Base-by-base conservation (phyloP, 2,113 vertebrate genomes). In the Ceyx melanurus region DNA sequence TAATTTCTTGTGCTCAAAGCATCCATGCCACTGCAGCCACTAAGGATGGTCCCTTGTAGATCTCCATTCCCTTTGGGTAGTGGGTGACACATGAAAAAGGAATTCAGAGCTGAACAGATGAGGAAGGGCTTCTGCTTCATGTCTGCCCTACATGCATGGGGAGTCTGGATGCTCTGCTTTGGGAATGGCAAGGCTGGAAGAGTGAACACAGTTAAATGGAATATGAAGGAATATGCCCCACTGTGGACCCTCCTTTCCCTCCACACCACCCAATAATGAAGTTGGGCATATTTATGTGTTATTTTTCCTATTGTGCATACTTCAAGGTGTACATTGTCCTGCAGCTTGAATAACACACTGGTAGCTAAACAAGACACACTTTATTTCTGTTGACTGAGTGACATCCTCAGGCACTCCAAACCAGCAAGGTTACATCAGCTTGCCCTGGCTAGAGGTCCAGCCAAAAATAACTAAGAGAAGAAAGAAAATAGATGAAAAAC, bases 181-280 rank as follows among this genome's bases (percentile, higher is more conserved):
- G 50, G 68, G 21, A 33, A 33, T 88, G 58, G 18, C 86, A 68
- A 68, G 23, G 35, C 76, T 68, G 45, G 45, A 48, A 82, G 26
- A 22, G 19, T 7, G 21, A 51, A 68, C 3, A 2, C 1, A 1
- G 53, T 50, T 3, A 25, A 46, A 15, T 15, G 45, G 75, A 68
- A 76, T 16, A 43, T 1, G 10, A 79, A 79, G 50, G 29, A 2
- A 1, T 2, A 2, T 48, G 9, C 17, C 29, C 26, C 0, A 0
- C 42, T 45, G 29, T 0, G 0, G n/a, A 54, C 9, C 5, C n/a
- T 54, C 8, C 65, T 83, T 78, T 35, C 9, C 26, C 26, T 67
- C 46, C 64, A 16, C 5, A 9, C 13, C 23, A 46, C 14, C 25
- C 11, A 19, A 64, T 17, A 64, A 64, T 5, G 23, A 87, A 78